phyloP scores from a whole-genome alignment of 2,888 invertebrate genomes.

The Hyles lineata region DNA sequence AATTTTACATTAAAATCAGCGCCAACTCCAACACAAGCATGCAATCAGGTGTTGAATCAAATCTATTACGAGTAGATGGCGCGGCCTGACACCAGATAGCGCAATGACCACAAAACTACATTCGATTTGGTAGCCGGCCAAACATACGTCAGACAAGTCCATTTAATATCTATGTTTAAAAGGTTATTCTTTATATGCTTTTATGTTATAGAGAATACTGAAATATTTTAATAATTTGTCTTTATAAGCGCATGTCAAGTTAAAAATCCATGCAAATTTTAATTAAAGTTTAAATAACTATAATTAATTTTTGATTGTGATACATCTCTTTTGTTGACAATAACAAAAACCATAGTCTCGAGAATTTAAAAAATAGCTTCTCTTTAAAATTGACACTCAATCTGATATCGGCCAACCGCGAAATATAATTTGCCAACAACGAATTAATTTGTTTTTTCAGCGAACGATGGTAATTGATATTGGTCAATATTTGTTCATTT shows the following conservation, averaged over 20 bases:
- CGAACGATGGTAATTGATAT: constrained; percentile 1
- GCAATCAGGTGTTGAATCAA: background rate
- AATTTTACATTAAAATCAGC: too few relatives aligned
- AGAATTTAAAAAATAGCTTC: background rate
- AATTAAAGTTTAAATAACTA: too few relatives aligned
- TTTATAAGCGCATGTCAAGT: too few relatives aligned
- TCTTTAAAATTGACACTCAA: constrained; percentile 4
- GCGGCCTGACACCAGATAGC: background rate
- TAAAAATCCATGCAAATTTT: too few relatives aligned
- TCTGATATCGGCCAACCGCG: background rate
- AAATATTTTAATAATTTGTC: too few relatives aligned
- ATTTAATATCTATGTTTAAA: background rate
- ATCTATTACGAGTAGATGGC: constrained; percentile 5
- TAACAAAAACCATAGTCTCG: background rate
- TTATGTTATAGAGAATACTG: too few relatives aligned
- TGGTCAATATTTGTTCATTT: constrained; percentile 12
- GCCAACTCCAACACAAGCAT: background rate
- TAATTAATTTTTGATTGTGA: too few relatives aligned
- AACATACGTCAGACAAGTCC: background rate
- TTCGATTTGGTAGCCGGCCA: constrained; percentile 1
- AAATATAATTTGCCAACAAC: constrained; percentile 8
- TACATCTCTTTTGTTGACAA: too few relatives aligned
- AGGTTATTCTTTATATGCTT: background rate
- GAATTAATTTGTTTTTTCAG: constrained; percentile 7
- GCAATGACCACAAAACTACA: background rate